Base-by-base conservation (phyloP, 2,113 vertebrate genomes). In the Pandion haliaetus region DNA sequence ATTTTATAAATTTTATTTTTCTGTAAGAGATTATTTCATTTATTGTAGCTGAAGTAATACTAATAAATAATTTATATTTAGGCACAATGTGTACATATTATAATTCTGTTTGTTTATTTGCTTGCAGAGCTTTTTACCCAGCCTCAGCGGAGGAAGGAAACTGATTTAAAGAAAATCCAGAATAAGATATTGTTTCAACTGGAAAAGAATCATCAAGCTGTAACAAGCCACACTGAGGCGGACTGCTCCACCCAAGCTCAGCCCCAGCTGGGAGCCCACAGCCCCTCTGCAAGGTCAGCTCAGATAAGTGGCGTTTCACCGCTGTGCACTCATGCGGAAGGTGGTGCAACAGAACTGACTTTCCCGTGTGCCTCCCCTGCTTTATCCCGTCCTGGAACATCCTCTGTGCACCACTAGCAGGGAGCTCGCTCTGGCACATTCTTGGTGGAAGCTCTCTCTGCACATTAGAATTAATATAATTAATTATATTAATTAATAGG, bases 281-380 rank as follows among this genome's bases (percentile, higher is more conserved):
- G 66, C 52, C 45, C 58, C 50, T 44, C 50, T 50, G 73, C 45
- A 28, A 17, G 66, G 10, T 10, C n/a, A 12, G 45, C 40, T 26
- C 40, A 9, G 45, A 17, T 0, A 6, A 31, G n/a, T 2, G 17
- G 49, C 3, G 1, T 21, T 28, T 24, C 50, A 5, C 47, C 25
- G 4, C 36, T 21, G 17, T 10, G 24, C 32, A 1, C 58, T 44
- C 36, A 2, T 2, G 58, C 40, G 17, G 45, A 24, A 32, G 16
- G 14, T 18, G 38, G 9, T 58, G 38, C 54, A 32, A 38, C 38
- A 26, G 8, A 24, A 26, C 45, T 4, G n/a, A 10, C 69, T 18
- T 25, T 24, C 28, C 26, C 13, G 1, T 4, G 5, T 17, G 28
- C 38, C 25, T 23, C 66, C 42, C 55, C 28, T 18, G 23, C 84